Conservation (phyloP, 2,797 vertebrate genomes). For the Alcedo atthis region DNA sequence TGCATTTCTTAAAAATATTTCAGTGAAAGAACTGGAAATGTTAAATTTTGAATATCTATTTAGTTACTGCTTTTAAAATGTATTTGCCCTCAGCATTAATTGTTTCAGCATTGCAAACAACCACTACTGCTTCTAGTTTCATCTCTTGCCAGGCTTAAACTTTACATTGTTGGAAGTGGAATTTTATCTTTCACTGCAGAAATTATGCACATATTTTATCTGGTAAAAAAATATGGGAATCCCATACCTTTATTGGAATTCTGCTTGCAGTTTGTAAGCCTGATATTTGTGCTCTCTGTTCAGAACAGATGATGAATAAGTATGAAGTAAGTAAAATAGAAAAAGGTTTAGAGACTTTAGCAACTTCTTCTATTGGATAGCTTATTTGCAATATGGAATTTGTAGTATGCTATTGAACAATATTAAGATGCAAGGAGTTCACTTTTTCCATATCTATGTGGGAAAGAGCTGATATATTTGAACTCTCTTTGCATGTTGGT, state of each 20-base stretch:
- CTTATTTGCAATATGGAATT: slow-evolving; percentile 28
- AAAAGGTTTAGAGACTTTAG: not conserved
- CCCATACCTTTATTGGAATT: not conserved
- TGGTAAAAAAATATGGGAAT: not conserved
- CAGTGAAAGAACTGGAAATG: not conserved
- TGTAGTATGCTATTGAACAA: not conserved
- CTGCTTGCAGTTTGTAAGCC: not conserved
- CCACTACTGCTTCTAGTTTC: slow-evolving; percentile 32
- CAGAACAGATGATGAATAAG: not conserved
- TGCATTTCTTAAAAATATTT: slow-evolving; percentile 40
- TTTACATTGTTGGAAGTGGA: slow-evolving; percentile 33
- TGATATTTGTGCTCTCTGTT: not conserved
- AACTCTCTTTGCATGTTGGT: not conserved
- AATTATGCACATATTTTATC: slow-evolving; percentile 26
- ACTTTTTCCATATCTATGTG: not conserved
- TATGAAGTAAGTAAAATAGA: not conserved
- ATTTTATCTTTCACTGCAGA: slow-evolving; percentile 42
- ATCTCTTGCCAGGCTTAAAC: slow-evolving; percentile 26
- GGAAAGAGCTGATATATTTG: not conserved
- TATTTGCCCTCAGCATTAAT: slow-evolving; percentile 18
- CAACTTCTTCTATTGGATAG: slow-evolving; percentile 4
- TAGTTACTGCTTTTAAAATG: slow-evolving; percentile 24
- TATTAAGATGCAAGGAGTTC: not conserved
- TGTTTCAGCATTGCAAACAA: slow-evolving; percentile 31
- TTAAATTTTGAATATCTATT: slow-evolving; percentile 23